Base-by-base conservation (phyloP, 1,140 invertebrate genomes). In the Euschistus heros region DNA sequence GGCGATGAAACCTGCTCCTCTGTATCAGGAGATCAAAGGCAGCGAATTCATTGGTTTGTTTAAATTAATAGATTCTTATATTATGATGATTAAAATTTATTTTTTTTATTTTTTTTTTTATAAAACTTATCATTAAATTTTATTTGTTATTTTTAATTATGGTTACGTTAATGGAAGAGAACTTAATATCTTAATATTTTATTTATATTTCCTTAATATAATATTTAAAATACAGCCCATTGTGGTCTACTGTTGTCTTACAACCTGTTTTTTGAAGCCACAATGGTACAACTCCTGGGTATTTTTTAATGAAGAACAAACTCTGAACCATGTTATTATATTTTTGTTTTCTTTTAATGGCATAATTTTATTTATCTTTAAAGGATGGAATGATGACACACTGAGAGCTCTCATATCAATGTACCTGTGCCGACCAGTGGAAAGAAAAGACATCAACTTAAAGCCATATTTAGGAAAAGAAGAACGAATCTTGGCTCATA, bases 321-420 rank as follows among this genome's bases (percentile, higher is more conserved):
- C n/a, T 46, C 44, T 46, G 10, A 46, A 46, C n/a, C n/a, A n/a
- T n/a, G n/a, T n/a, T n/a, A n/a, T n/a, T n/a, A n/a, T n/a, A n/a
- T n/a, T 30, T 30, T 30, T 30, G 2, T 30, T 30, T 2, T 30
- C 3, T 4, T 30, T 30, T 30, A 30, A 30, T 30, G 27, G 7
- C 1, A 10, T 37, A 37, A 6, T 37, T 37, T 37, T 55, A 64
- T 22, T 42, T 64, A 6, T 62, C 33, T 66, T 69, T 33, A 61
- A n/a, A 75, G 76, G 76, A 33, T 83, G 94, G 50, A 94, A 96
- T 78, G 86, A 91, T 63, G 81, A 86, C 50, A 86, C 90, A 4
- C 72, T 95, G 8, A 85, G 84, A 73, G 76, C 79, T 68, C 72
- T 97, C 14, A 71, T 95, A 1, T 83, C 84, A 66, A 86, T 89